Conservation (phyloP, 2,888 invertebrate genomes). For the Patella depressa region DNA sequence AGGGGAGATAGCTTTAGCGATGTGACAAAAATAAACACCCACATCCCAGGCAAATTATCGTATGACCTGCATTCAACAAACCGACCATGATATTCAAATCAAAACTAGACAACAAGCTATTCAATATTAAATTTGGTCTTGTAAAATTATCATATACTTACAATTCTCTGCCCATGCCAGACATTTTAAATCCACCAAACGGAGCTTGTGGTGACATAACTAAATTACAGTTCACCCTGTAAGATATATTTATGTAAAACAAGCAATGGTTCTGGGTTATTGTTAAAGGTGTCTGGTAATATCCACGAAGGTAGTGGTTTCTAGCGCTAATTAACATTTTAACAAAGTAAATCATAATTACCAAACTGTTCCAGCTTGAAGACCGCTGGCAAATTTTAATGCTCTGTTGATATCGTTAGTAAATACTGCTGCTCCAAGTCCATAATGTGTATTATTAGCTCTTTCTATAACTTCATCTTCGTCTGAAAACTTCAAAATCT, state of each 20-base stretch:
- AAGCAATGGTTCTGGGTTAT: too few species aligned
- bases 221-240: slow-evolving; percentile 63
- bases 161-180: slow-evolving; percentile 93
- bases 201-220: slow-evolving; percentile 81
- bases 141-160: slow-evolving; percentile 43
- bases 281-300: too few species aligned
- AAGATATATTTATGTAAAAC: slow-evolving; percentile 12
- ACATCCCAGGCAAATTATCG: too few species aligned
- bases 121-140: too few species aligned
- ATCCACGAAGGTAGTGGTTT: too few species aligned
- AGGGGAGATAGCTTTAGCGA: too few species aligned
- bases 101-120: too few species aligned
- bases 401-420: slow-evolving; percentile 86
- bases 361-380: slow-evolving; percentile 88
- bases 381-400: slow-evolving; percentile 78
- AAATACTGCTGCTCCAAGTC: slow-evolving; percentile 86
- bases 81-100: too few species aligned
- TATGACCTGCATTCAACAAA: too few species aligned
- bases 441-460: slow-evolving; percentile 85
- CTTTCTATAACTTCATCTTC: slow-evolving; percentile 87
- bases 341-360: slow-evolving; percentile 31
- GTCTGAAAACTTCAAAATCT: slow-evolving; percentile 84
- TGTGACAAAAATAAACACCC: too few species aligned
- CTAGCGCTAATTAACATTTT: neutral
- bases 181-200: slow-evolving; percentile 96